Evolutionary conservation across 92 coral and sea anemone species (phyloP).

Genomic region (Bergia puertoricense): DNA sequence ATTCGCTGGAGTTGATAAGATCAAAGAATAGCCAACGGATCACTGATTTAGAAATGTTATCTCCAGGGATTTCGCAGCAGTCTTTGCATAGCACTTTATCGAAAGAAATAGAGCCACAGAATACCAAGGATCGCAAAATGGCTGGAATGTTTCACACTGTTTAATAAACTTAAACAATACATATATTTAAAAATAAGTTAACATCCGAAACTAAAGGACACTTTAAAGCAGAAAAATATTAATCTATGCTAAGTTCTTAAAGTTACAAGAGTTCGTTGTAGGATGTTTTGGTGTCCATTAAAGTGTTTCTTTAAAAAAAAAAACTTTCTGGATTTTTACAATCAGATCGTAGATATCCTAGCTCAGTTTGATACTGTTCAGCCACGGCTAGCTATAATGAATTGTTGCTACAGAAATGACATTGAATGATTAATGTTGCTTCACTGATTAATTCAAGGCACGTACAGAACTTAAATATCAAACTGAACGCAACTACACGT

Average conservation of each 20-base stretch:
- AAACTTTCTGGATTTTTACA: neutral
- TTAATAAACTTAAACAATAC: no score
- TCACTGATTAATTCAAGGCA: neutral
- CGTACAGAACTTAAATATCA: neutral
- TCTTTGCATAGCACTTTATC: neutral
- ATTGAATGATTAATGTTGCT: neutral
- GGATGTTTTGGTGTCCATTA: no score
- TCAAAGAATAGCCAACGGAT: neutral
- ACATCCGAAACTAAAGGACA: no score
- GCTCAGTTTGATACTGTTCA: neutral
- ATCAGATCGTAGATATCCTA: neutral
- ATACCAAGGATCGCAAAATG: neutral
- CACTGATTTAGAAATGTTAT: neutral
- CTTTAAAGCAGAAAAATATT: neutral
- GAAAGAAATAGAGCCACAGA: neutral
- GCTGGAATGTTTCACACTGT: neutral
- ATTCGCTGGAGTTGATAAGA: neutral
- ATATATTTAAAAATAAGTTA: no score
- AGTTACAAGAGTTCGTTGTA: no score
- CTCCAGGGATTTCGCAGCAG: neutral
- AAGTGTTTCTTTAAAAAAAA: no score
- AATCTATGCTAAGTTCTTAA: no score
- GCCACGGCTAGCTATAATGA: neutral
- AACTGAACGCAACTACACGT: no score
- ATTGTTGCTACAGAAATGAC: neutral